A percentile compares a stretch with the other conserved stretches of the same genome.
Conservation (phyloP, 2,888 invertebrate genomes). For the Camptogramma bilineatum region DNA sequence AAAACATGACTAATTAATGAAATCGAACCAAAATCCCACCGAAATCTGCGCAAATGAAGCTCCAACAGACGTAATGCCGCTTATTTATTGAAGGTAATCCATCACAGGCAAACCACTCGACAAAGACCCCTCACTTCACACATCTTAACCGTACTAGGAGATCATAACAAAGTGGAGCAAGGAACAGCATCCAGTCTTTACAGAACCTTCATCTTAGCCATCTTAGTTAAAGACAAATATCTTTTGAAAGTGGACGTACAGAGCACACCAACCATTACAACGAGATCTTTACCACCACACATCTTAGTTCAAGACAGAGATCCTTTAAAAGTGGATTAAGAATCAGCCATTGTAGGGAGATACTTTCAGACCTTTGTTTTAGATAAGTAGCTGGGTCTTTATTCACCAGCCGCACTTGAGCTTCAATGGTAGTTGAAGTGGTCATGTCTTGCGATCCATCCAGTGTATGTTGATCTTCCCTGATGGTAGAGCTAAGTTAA, state of each 20-base stretch:
- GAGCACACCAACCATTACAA: slow-evolving; percentile 15
- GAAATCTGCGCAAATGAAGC: slow-evolving; percentile 71
- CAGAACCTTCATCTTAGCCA: slow-evolving; percentile 19
- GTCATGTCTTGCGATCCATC: slow-evolving; percentile 68
- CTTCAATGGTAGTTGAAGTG: slow-evolving; percentile 74
- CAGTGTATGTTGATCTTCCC: slow-evolving; percentile 58
- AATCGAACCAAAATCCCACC: slow-evolving; percentile 65
- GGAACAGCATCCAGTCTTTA: slow-evolving; percentile 29
- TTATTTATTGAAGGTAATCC: slow-evolving; percentile 79
- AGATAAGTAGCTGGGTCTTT: slow-evolving; percentile 48
- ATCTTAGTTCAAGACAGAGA: slow-evolving; percentile 13
- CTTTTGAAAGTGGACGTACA: slow-evolving; percentile 27
- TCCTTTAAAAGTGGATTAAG: slow-evolving; percentile 40
- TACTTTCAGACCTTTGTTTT: slow-evolving; percentile 45
- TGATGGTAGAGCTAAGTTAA: slow-evolving; percentile 56
- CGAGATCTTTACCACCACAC: slow-evolving; percentile 13
- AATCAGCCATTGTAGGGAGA: slow-evolving; percentile 49
- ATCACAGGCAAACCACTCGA: slow-evolving; percentile 56
- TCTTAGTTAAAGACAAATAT: slow-evolving; percentile 25
- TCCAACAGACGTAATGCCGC: slow-evolving; percentile 66
- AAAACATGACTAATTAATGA: slow-evolving; percentile 64
- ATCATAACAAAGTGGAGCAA: slow-evolving; percentile 47
- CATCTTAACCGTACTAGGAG: slow-evolving; percentile 37
- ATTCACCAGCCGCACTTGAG: slow-evolving; percentile 56
- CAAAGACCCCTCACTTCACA: slow-evolving; percentile 40